phyloP scores from a whole-genome alignment of 2,797 vertebrate species.

The Arrhamphus sclerolepis region DNA sequence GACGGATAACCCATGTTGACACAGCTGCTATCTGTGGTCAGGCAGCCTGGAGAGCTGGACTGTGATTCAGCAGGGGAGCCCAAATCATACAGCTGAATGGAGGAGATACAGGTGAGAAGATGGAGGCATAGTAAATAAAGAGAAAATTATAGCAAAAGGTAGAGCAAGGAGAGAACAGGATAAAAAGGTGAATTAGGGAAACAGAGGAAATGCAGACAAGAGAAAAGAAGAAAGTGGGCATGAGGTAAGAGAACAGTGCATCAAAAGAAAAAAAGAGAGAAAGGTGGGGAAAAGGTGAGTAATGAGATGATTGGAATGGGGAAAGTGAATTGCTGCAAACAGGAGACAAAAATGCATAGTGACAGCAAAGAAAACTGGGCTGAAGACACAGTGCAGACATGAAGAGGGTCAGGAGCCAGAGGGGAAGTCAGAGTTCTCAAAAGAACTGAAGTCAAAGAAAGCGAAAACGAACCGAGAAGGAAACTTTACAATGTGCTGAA shows the following conservation, averaged over 20 bases:
- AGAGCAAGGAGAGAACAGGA: neutral
- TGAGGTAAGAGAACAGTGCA: no score
- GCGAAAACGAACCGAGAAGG: constrained; percentile 13
- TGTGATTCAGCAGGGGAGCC: constrained; percentile 85
- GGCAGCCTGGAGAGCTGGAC: constrained; percentile 86
- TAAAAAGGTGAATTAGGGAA: neutral
- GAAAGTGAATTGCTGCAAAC: constrained; percentile 25
- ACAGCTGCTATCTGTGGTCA: constrained; percentile 86
- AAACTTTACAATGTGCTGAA: constrained; percentile 27
- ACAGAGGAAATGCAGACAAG: neutral
- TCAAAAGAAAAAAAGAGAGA: neutral
- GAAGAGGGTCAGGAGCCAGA: constrained; percentile 15
- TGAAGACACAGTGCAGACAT: constrained; percentile 7
- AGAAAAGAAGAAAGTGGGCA: no score
- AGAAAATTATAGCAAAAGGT: neutral
- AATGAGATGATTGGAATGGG: neutral
- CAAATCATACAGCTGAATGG: constrained; percentile 86
- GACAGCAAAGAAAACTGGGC: constrained; percentile 21
- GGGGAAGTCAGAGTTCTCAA: constrained; percentile 13
- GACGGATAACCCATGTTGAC: constrained; percentile 85
- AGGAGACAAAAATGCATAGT: constrained; percentile 22
- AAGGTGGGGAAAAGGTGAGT: neutral
- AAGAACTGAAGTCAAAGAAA: constrained; percentile 23
- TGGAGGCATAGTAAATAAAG: constrained; percentile 3
- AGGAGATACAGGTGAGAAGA: constrained; percentile 41